Conservation (phyloP, 2,113 vertebrate genomes). For the Hipposideros armiger region DNA sequence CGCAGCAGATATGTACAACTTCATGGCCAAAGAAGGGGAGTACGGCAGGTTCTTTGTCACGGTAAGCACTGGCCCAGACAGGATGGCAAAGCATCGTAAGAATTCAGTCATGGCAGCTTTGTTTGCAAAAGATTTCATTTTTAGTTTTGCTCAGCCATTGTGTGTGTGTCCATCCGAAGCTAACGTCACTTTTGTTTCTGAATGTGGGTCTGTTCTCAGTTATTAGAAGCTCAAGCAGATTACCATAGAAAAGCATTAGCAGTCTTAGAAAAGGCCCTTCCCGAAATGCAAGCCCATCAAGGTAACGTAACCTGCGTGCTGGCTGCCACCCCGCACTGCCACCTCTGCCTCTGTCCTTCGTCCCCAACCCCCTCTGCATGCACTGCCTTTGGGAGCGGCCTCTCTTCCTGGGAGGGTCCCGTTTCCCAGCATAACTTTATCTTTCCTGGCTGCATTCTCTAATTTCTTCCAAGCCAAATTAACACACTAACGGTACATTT, state of each 20-base stretch:
- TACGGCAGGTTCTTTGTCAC: slow-evolving; percentile 94
- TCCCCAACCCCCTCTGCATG: slow-evolving; percentile 86
- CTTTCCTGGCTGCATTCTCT: slow-evolving; percentile 78
- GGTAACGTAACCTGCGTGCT: slow-evolving; percentile 92
- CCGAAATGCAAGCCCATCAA: slow-evolving; percentile 98
- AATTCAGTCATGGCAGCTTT: slow-evolving; percentile 35
- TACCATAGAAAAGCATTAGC: slow-evolving; percentile 99
- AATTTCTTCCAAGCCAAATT: slow-evolving; percentile 82
- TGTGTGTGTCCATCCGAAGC: slow-evolving; percentile 85
- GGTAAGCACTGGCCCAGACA: slow-evolving; percentile 87
- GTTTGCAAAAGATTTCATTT: slow-evolving; percentile 74
- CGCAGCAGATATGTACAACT: slow-evolving; percentile 98
- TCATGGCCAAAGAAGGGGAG: slow-evolving; percentile 97
- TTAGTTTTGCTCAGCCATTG: slow-evolving; percentile 84
- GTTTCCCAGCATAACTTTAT: slow-evolving; percentile 76
- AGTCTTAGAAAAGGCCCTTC: slow-evolving; percentile 97
- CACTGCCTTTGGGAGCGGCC: slow-evolving; percentile 74
- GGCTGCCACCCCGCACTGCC: slow-evolving; percentile 84
- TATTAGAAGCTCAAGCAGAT: slow-evolving; percentile 99
- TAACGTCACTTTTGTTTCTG: slow-evolving; percentile 88
- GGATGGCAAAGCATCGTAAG: background rate
- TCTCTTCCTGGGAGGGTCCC: slow-evolving; percentile 73
- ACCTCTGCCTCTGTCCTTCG: slow-evolving; percentile 83
- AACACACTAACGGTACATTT: slow-evolving; percentile 84
- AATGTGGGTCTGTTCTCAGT: slow-evolving; percentile 94